phyloP scores from a whole-genome alignment of 2,113 vertebrate species.

The Chamaetylas fuelleborni region DNA sequence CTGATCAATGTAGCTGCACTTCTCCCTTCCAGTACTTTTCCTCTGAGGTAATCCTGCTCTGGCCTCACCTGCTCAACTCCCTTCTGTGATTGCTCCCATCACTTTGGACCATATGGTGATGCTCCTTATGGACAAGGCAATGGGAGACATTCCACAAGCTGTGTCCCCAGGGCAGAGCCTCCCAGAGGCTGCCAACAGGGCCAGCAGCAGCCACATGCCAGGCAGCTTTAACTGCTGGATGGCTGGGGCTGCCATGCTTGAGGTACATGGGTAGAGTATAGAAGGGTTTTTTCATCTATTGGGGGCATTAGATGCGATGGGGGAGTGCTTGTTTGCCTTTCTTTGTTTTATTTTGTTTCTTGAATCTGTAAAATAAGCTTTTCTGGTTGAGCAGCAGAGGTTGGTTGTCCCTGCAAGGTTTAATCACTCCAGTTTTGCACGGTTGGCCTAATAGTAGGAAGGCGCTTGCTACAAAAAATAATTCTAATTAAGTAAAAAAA shows the following conservation, averaged over 20 bases:
- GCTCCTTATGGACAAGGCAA: neutral
- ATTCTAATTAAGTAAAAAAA: neutral
- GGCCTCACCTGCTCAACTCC: neutral
- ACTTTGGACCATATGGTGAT: accelerated
- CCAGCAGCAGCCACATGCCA: neutral
- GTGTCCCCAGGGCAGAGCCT: neutral
- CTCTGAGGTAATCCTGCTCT: accelerated
- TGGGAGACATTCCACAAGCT: neutral
- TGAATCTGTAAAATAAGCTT: neutral
- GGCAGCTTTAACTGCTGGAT: neutral
- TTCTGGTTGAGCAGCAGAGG: neutral
- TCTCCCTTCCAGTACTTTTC: neutral
- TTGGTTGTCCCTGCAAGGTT: neutral
- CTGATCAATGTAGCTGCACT: neutral
- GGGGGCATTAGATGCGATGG: neutral
- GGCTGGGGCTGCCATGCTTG: neutral
- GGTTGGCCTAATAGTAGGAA: neutral
- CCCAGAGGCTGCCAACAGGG: neutral
- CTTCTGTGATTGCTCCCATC: neutral
- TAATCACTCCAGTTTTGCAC: neutral
- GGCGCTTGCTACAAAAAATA: neutral
- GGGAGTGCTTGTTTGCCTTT: neutral
- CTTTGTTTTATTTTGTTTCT: neutral
- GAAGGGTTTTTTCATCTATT: neutral
- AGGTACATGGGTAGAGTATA: accelerated